Percentiles rank a stretch among this genome's conserved stretches.
These are phyloP conservation scores for Pseudorhiza aurosa DNA, from an alignment of 30 jellyfish, hydroid and myxozoan genomes.

Conservation along the genomic window DNA sequence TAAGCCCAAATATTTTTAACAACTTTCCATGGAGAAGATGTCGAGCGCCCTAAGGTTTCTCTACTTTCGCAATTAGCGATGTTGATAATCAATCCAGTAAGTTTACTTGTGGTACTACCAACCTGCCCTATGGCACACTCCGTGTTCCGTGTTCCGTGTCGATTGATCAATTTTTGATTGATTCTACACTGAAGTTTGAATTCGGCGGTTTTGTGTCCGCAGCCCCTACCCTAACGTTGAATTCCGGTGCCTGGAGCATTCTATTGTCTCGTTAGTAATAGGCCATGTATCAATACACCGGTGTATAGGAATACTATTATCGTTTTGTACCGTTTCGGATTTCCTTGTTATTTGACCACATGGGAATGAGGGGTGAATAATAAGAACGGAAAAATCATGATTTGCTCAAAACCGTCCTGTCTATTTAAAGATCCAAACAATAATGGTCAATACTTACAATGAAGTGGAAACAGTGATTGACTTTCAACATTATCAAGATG, in stretches of 20 bases:
- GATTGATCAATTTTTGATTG: neutral
- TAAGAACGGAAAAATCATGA: neutral
- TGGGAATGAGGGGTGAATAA: neutral
- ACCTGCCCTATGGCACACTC: neutral
- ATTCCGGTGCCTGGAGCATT: conserved; percentile 1
- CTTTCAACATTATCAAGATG: neutral
- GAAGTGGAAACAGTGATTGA: neutral
- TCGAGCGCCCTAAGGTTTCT: too few species aligned
- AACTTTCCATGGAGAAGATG: too few species aligned
- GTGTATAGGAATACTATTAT: neutral
- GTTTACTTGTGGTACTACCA: too few species aligned
- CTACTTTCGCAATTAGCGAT: too few species aligned
- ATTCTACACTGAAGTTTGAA: neutral
- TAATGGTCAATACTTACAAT: too few species aligned
- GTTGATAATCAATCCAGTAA: too few species aligned
- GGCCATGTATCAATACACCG: neutral
- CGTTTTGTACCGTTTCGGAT: neutral
- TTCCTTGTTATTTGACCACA: neutral
- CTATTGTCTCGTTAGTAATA: neutral
- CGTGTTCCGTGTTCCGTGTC: neutral
- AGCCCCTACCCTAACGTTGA: neutral
- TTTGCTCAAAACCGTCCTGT: neutral
- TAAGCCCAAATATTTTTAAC: too few species aligned
- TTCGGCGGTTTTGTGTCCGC: neutral
- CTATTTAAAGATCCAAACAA: neutral